A percentile compares a stretch with the other conserved stretches of the same genome.
These are phyloP conservation scores for Frieseomelitta varia DNA, from an alignment of 1,140 invertebrate genomes.

Conservation along the genomic window DNA sequence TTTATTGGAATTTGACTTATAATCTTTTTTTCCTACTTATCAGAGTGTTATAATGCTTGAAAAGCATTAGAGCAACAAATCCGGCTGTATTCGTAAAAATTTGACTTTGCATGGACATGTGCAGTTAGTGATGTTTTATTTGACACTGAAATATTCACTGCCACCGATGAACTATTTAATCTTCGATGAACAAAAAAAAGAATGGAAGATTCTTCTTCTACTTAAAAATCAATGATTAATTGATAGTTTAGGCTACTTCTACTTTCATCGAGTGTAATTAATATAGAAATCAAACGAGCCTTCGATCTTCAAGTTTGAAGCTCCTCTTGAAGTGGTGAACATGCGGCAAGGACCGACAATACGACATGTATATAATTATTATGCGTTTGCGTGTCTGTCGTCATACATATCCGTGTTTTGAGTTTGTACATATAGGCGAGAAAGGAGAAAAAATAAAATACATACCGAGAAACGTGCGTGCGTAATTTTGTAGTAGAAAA, in stretches of 20 bases:
- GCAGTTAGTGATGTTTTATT: too few species aligned
- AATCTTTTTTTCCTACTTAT: too few species aligned
- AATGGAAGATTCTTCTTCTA: not conserved
- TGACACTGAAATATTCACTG: conserved; percentile 9
- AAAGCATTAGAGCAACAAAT: not conserved
- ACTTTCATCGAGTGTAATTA: not conserved
- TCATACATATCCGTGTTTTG: conserved; percentile 75
- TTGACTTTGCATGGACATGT: too few species aligned
- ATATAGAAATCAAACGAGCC: not conserved
- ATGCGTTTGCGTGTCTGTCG: conserved; percentile 59
- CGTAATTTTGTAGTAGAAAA: not conserved
- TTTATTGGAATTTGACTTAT: too few species aligned
- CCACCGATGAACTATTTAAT: not conserved
- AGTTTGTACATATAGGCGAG: conserved; percentile 68
- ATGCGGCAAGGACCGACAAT: conserved; percentile 62
- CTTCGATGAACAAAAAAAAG: not conserved
- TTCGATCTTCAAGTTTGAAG: not conserved
- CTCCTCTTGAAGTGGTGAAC: conserved; percentile 13
- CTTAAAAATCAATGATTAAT: not conserved
- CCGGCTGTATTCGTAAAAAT: not conserved
- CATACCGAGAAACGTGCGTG: not conserved
- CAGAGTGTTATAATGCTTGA: too few species aligned
- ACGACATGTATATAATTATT: conserved; percentile 57
- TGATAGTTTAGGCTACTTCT: not conserved
- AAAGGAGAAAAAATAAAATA: not conserved